These are phyloP conservation scores for Cyaniris semiargus DNA, from an alignment of 2,888 invertebrate genomes.

Conservation along the genomic window DNA sequence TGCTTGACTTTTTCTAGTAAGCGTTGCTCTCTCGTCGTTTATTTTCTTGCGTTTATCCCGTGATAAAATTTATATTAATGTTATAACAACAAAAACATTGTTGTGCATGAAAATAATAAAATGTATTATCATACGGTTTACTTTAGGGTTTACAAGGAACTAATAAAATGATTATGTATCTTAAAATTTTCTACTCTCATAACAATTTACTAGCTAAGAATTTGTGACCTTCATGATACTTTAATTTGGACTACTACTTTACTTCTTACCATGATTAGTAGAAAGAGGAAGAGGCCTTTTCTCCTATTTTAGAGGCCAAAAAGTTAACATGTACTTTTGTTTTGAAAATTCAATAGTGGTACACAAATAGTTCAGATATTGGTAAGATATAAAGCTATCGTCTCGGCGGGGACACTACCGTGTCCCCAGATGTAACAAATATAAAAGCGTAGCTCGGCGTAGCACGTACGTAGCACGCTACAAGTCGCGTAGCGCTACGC, in stretches of 20 bases:
- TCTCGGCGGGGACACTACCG: no score
- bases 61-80: conserved; percentile 5
- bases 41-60: conserved; percentile 22
- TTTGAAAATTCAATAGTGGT: no score
- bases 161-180: not conserved
- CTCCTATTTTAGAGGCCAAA: no score
- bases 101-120: not conserved
- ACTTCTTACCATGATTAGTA: no score
- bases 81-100: not conserved
- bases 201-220: no score
- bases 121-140: not conserved
- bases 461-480: not conserved
- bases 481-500: not conserved
- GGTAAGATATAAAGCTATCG: no score
- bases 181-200: no score
- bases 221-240: no score
- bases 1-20: conserved; percentile 8
- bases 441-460: not conserved
- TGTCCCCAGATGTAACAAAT: no score
- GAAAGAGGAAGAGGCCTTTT: no score
- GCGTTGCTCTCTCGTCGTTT: not conserved
- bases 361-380: no score
- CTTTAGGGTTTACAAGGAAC: not conserved
- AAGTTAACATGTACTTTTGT: no score
- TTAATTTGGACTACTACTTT: not conserved